These are phyloP conservation scores for Callyntrura sp. DNA, from an alignment of 2,888 invertebrate species.

Conservation along the genomic window DNA sequence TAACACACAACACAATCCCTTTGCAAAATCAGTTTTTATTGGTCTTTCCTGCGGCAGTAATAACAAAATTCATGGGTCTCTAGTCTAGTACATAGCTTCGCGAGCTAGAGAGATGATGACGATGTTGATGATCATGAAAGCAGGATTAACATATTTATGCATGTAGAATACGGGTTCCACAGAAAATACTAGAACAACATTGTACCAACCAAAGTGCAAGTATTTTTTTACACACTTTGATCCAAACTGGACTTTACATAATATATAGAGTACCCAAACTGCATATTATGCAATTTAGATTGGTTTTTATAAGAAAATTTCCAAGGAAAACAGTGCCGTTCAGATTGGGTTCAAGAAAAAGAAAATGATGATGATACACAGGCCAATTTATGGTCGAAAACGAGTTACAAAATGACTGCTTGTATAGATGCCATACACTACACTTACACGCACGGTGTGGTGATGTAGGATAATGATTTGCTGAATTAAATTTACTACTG, in stretches of 20 bases:
- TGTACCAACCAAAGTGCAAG: neutral
- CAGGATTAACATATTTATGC: neutral
- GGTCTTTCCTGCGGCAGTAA: constrained; percentile 56
- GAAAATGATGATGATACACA: too few species aligned
- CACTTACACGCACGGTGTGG: too few species aligned
- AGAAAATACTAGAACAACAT: neutral
- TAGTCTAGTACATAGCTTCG: too few species aligned
- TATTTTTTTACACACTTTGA: too few species aligned
- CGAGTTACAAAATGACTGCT: neutral
- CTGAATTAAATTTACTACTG: constrained; percentile 31
- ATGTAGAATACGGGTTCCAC: neutral
- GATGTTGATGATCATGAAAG: too few species aligned
- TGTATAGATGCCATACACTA: neutral
- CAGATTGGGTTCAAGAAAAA: too few species aligned
- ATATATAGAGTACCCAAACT: too few species aligned
- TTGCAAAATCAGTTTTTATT: constrained; percentile 55
- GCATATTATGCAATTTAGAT: too few species aligned
- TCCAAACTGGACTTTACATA: constrained; percentile 18
- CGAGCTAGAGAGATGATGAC: too few species aligned
- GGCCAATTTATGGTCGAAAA: neutral
- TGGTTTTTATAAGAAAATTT: too few species aligned
- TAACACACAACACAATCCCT: constrained; percentile 42
- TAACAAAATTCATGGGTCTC: constrained; percentile 50
- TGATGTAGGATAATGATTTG: too few species aligned
- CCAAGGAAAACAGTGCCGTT: too few species aligned